Conservation (phyloP, 2,797 vertebrate genomes). For the Hippopotamyrus pictus region DNA sequence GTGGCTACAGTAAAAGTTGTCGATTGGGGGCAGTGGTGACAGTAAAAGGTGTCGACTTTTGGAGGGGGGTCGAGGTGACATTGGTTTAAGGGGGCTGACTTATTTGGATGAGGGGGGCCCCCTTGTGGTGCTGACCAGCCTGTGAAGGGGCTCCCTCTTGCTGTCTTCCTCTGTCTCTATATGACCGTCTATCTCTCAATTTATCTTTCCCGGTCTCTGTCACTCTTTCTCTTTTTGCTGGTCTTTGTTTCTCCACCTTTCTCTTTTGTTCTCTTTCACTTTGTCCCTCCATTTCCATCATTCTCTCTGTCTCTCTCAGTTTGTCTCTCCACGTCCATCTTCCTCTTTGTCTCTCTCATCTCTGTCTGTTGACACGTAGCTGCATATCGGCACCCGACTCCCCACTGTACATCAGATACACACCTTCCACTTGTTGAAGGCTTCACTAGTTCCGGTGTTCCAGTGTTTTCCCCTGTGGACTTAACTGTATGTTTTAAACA, state of each 20-base stretch:
- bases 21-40: background rate
- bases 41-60: background rate
- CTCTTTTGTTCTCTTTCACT: conserved; percentile 4
- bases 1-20: background rate
- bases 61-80: background rate
- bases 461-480: conserved; percentile 91
- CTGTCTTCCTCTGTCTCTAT: background rate
- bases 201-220: background rate
- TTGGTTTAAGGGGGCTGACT: background rate
- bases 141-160: background rate
- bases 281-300: conserved; percentile 12
- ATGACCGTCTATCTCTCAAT: background rate
- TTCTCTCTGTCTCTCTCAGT: conserved; percentile 18
- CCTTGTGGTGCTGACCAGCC: background rate
- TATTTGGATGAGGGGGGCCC: background rate
- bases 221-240: background rate
- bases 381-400: conserved; percentile 79
- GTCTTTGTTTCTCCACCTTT: background rate
- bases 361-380: conserved; percentile 71
- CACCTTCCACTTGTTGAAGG: conserved; percentile 63
- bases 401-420: conserved; percentile 90
- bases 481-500: conserved; percentile 96
- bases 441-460: conserved; percentile 65
- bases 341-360: background rate
- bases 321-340: background rate